Conservation (phyloP, 1,140 invertebrate genomes). For the Campoletis sonorensis region DNA sequence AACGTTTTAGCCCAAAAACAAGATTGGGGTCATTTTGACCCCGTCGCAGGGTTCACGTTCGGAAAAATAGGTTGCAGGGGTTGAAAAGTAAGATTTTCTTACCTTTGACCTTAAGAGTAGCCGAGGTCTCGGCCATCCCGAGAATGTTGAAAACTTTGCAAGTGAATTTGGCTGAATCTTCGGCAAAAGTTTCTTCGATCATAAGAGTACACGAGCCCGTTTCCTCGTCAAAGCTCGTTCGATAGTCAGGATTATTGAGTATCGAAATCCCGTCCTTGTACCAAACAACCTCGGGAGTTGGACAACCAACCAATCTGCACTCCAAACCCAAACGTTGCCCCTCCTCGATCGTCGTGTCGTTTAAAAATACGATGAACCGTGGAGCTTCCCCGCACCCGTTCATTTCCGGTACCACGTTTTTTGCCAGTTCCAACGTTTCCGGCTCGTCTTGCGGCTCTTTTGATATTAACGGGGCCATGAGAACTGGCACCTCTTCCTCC, state of each 20-base stretch:
- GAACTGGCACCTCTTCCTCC: constrained; percentile 58
- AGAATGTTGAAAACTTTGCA: constrained; percentile 83
- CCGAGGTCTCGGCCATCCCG: constrained; percentile 85
- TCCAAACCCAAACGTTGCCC: constrained; percentile 83
- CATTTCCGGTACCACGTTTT: constrained; percentile 45
- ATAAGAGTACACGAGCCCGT: constrained; percentile 80
- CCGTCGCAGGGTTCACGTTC: too few relatives aligned
- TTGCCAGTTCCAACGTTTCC: constrained; percentile 42
- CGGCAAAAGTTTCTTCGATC: constrained; percentile 89
- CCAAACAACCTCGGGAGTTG: constrained; percentile 81
- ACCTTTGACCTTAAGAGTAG: constrained; percentile 87
- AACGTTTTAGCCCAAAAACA: too few relatives aligned
- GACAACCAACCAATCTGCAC: constrained; percentile 76
- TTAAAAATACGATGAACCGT: constrained; percentile 80
- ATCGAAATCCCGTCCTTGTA: constrained; percentile 85
- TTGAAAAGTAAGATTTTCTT: background rate
- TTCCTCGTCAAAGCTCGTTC: constrained; percentile 75
- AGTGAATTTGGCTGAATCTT: constrained; percentile 88
- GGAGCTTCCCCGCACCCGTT: constrained; percentile 69
- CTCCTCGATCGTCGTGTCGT: constrained; percentile 85
- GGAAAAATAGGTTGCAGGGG: too few relatives aligned
- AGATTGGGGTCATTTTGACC: too few relatives aligned
- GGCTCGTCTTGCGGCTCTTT: constrained; percentile 57
- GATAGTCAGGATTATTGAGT: constrained; percentile 82
- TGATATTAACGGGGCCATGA: constrained; percentile 52